Percentiles rank a stretch among this genome's conserved stretches.
Conservation (phyloP, 2,113 vertebrate species). For the Tragelaphus strepsiceros region DNA sequence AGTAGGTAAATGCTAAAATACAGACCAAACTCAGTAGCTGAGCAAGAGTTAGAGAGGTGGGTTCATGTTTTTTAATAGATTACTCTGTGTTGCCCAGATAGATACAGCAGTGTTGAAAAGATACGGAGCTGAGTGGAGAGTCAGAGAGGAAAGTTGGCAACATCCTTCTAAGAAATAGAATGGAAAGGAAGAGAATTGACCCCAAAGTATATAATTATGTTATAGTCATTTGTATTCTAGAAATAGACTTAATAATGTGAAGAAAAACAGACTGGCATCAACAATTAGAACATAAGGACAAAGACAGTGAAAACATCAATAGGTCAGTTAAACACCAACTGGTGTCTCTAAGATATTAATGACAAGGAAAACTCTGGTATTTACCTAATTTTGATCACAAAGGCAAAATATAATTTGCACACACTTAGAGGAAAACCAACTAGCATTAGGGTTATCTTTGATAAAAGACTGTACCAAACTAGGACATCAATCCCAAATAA, state of each 20-base stretch:
- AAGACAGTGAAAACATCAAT: background rate
- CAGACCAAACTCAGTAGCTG: background rate
- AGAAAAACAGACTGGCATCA: background rate
- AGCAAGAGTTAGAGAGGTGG: background rate
- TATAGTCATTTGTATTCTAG: background rate
- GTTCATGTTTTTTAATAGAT: background rate
- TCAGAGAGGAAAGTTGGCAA: background rate
- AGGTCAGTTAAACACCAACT: conserved; percentile 37
- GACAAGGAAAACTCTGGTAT: background rate
- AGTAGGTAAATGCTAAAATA: background rate
- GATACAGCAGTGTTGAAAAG: background rate
- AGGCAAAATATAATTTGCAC: background rate
- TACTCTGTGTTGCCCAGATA: background rate
- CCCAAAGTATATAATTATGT: background rate
- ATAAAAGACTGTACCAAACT: background rate
- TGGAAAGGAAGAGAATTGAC: background rate
- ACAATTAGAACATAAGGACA: conserved; percentile 4
- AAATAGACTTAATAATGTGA: background rate
- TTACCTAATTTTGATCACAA: background rate
- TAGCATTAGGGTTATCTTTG: background rate
- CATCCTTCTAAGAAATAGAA: background rate
- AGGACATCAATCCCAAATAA: background rate
- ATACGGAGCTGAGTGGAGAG: background rate
- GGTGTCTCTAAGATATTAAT: background rate
- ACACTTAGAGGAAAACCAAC: background rate